These are phyloP conservation scores for Lycocerus yunnanus DNA, from an alignment of 2,888 invertebrate genomes.

Conservation along the genomic window DNA sequence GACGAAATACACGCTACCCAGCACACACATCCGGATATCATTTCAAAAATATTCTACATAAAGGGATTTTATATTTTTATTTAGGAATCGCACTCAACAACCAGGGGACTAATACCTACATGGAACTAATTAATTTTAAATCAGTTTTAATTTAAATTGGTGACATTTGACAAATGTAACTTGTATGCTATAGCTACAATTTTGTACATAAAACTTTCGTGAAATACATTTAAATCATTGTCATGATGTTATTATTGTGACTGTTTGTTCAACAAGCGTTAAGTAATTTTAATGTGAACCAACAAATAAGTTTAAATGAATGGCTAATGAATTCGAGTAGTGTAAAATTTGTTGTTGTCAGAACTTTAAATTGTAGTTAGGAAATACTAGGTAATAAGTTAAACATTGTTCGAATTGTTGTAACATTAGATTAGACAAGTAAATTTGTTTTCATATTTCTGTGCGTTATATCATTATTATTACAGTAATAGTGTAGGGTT, in stretches of 20 bases:
- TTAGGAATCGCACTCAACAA: neutral
- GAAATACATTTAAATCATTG: neutral
- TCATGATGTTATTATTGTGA: neutral
- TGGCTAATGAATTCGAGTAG: neutral
- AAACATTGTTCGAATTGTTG: neutral
- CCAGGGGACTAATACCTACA: neutral
- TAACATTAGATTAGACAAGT: neutral
- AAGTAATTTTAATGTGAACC: neutral
- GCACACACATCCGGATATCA: too few species aligned
- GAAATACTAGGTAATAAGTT: neutral
- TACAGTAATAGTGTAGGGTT: too few species aligned
- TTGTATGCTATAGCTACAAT: neutral
- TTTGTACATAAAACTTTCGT: neutral
- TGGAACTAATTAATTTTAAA: neutral
- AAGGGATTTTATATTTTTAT: neutral
- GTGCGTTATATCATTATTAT: too few species aligned
- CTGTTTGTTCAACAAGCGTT: neutral
- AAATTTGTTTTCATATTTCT: neutral
- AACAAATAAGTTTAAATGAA: neutral
- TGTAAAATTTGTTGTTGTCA: neutral
- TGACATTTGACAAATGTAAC: neutral
- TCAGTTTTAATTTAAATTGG: neutral
- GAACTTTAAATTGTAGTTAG: neutral
- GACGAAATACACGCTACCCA: too few species aligned
- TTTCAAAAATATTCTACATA: too few species aligned